phyloP scores from a whole-genome alignment of 2,797 vertebrate genomes.

The Cirrhinus mrigala region DNA sequence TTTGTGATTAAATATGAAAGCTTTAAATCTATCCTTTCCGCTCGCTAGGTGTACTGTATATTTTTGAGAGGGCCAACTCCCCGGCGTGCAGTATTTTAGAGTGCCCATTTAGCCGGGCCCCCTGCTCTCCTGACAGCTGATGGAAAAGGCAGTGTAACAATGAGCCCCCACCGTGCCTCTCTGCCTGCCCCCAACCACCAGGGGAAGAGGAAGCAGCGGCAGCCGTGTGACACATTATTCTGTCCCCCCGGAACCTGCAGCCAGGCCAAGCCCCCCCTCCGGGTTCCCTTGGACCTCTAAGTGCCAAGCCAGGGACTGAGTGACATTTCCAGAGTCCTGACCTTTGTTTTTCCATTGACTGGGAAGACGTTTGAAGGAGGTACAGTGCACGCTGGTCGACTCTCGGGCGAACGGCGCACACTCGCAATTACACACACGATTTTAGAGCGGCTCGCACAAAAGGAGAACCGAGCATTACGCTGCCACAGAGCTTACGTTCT shows the following conservation, averaged over 20 bases:
- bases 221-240: constrained; percentile 66
- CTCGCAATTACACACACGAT: constrained; percentile 50
- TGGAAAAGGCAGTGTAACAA: constrained; percentile 67
- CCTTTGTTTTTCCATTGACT: constrained; percentile 69
- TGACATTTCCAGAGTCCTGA: constrained; percentile 70
- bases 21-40: constrained; percentile 57
- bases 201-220: constrained; percentile 66
- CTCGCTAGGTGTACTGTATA: constrained; percentile 62
- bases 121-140: constrained; percentile 67
- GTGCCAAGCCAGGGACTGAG: constrained; percentile 66
- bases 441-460: constrained; percentile 41
- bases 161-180: constrained; percentile 64
- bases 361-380: constrained; percentile 67
- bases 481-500: constrained; percentile 44
- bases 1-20: constrained; percentile 61
- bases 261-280: constrained; percentile 62
- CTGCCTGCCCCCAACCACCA: constrained; percentile 62
- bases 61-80: constrained; percentile 64
- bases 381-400: constrained; percentile 60
- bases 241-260: constrained; percentile 65
- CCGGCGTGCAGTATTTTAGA: constrained; percentile 64
- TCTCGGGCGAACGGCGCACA: constrained; percentile 49
- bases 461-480: constrained; percentile 35
- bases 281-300: constrained; percentile 64
- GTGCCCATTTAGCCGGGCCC: constrained; percentile 66